Percentiles rank a stretch among this genome's conserved stretches.
Conservation (phyloP, 2,113 vertebrate species). For the Lepus timidus region DNA sequence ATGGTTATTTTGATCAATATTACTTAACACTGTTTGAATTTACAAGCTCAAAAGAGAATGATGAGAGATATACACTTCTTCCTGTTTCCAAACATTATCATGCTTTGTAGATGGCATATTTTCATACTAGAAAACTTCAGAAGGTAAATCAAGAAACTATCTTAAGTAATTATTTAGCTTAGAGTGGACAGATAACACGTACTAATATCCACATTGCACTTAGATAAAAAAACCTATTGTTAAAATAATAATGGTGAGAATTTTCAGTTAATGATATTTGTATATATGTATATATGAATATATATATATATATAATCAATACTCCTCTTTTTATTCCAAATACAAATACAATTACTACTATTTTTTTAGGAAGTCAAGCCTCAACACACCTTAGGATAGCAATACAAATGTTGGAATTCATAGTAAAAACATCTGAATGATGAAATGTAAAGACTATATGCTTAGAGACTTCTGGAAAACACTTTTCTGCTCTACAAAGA, state of each 20-base stretch:
- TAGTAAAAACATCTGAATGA: neutral
- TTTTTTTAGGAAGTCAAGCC: neutral
- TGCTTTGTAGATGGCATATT: neutral
- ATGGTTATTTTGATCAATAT: neutral
- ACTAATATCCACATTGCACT: neutral
- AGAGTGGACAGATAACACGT: neutral
- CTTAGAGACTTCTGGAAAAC: neutral
- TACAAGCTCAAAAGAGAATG: neutral
- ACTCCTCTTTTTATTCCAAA: neutral
- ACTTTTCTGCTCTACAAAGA: neutral
- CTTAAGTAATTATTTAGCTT: neutral
- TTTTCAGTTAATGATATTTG: neutral
- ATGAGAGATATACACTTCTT: neutral
- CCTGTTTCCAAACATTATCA: neutral
- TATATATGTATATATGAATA: too few species aligned
- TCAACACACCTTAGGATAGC: neutral
- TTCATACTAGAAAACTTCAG: neutral
- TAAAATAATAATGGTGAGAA: neutral
- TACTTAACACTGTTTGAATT: neutral
- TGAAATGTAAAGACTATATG: neutral
- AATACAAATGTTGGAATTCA: neutral
- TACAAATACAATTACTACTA: neutral
- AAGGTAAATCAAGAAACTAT: neutral
- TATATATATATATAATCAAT: too few species aligned
- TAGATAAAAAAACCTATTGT: neutral